These are phyloP conservation scores for Merluccius polli DNA, from an alignment of 2,797 vertebrate species.

Conservation along the genomic window DNA sequence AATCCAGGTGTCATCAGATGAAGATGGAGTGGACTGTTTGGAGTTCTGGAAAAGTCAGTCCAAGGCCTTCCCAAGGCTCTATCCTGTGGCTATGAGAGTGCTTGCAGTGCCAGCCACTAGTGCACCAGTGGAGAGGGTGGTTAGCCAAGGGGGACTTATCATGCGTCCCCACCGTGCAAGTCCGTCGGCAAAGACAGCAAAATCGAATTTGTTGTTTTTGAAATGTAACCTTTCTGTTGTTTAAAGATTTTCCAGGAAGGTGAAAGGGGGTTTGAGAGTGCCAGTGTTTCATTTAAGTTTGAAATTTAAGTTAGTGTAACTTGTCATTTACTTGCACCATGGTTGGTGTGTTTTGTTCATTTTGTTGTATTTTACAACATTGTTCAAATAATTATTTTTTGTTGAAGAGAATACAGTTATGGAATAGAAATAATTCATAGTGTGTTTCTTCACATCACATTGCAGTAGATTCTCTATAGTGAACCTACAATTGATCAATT, in stretches of 20 bases:
- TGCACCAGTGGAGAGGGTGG: too few relatives aligned
- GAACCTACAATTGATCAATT: too few relatives aligned
- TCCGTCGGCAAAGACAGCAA: not conserved
- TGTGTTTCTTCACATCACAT: too few relatives aligned
- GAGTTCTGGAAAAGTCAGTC: conserved; percentile 21
- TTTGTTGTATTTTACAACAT: not conserved
- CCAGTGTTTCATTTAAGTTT: too few relatives aligned
- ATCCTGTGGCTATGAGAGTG: conserved; percentile 14
- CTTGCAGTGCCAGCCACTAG: conserved; percentile 21
- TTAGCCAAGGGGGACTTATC: too few relatives aligned
- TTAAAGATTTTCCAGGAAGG: not conserved
- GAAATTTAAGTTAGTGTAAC: too few relatives aligned
- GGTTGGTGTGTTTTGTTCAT: not conserved
- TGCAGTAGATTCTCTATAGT: too few relatives aligned
- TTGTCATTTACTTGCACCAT: too few relatives aligned
- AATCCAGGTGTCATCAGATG: conserved; percentile 5
- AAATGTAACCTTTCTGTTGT: not conserved
- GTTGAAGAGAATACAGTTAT: too few relatives aligned
- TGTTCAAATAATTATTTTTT: not conserved
- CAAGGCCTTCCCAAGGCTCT: conserved; percentile 12
- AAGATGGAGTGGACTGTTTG: conserved; percentile 2
- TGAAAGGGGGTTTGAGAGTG: too few relatives aligned
- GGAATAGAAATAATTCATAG: too few relatives aligned
- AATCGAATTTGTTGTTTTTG: not conserved
- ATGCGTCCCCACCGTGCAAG: not conserved